A percentile compares a stretch with the other conserved stretches of the same genome.
phyloP scores from a whole-genome alignment of 2,113 vertebrate genomes.

The Nothocercus nigrocapillus region DNA sequence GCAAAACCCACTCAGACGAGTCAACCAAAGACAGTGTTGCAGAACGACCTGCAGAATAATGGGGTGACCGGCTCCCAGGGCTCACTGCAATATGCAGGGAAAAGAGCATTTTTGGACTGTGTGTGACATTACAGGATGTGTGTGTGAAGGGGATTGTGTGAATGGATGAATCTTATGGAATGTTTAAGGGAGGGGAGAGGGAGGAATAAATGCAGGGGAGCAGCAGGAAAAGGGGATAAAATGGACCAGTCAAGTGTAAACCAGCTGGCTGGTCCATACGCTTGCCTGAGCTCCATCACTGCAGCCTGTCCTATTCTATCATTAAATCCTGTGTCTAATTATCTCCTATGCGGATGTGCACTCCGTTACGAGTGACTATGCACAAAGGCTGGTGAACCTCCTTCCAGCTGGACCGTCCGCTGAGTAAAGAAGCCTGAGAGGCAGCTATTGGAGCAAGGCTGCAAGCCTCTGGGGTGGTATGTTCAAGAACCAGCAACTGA shows the following conservation, averaged over 20 bases:
- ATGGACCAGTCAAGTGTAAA: not conserved
- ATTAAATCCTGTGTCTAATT: not conserved
- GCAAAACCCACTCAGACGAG: not conserved
- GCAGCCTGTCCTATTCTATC: not conserved
- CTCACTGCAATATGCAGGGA: not conserved
- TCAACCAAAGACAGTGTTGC: not conserved
- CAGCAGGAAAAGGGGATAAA: not conserved
- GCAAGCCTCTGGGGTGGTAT: not conserved
- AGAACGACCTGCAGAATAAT: not conserved
- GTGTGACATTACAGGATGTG: not conserved
- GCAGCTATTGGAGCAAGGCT: not conserved
- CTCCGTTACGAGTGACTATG: not conserved
- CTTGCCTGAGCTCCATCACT: not conserved
- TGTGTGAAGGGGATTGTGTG: not conserved
- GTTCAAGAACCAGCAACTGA: not conserved
- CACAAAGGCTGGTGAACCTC: not conserved
- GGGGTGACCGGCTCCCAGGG: not conserved
- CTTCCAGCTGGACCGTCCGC: not conserved
- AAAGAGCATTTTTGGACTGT: not conserved
- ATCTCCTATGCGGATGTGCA: not conserved
- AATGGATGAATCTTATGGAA: not conserved
- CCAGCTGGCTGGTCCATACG: not conserved
- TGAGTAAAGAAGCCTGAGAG: not conserved
- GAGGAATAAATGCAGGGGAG: not conserved
- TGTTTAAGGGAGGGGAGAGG: not conserved